Percentiles rank a stretch among this genome's conserved stretches.
phyloP scores from a whole-genome alignment of 2,888 invertebrate species.

The Pharmacophagus antenor region DNA sequence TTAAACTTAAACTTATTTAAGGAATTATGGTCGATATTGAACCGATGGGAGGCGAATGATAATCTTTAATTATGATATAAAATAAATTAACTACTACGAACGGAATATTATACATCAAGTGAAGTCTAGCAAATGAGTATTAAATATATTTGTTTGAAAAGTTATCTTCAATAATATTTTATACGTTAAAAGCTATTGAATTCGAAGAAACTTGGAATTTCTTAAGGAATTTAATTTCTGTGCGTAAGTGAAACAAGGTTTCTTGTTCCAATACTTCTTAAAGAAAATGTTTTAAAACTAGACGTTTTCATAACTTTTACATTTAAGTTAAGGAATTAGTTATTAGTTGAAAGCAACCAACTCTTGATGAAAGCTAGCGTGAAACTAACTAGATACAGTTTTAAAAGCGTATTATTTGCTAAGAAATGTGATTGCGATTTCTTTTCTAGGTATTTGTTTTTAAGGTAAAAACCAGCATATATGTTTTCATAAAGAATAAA shows the following conservation, averaged over 20 bases:
- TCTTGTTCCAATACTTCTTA: constrained; percentile 4
- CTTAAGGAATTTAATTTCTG: constrained; percentile 5
- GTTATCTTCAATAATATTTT: background rate
- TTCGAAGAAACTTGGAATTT: background rate
- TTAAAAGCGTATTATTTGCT: background rate
- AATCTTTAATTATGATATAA: too few relatives aligned
- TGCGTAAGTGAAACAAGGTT: constrained; percentile 6
- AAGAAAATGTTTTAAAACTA: constrained; percentile 11
- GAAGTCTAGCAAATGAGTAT: background rate
- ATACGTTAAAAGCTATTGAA: background rate
- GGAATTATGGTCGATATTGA: too few relatives aligned
- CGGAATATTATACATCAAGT: too few relatives aligned
- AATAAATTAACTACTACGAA: too few relatives aligned
- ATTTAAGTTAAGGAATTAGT: background rate
- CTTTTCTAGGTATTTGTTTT: background rate
- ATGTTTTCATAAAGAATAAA: too few relatives aligned
- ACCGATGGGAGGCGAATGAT: too few relatives aligned
- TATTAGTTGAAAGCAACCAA: background rate
- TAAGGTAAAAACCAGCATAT: background rate
- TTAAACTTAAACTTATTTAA: too few relatives aligned
- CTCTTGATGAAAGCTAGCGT: background rate
- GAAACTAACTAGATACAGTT: background rate
- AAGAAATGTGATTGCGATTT: background rate
- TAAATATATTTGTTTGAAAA: background rate
- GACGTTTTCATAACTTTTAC: background rate